Evolutionary conservation across 1,140 invertebrate genomes (phyloP).

Genomic region (Liolophura sinensis): DNA sequence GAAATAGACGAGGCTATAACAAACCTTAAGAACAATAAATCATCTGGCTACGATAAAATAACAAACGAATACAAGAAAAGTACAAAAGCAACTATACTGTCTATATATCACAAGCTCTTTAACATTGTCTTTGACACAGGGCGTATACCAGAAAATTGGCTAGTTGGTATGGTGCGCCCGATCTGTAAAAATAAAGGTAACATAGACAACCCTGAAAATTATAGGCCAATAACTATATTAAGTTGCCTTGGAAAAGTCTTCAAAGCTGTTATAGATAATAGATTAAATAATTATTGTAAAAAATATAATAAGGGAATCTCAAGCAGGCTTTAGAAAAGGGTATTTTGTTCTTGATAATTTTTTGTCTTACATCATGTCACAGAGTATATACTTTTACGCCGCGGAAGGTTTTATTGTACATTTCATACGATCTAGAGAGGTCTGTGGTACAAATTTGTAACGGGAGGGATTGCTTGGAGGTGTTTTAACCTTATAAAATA

Average conservation of each 20-base stretch:
- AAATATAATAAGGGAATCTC: constrained; percentile 7
- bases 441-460: too few species aligned
- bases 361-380: constrained; percentile 16
- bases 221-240: constrained; percentile 14
- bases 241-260: constrained; percentile 20
- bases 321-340: constrained; percentile 13
- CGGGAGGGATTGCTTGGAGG: too few species aligned
- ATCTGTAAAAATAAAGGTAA: constrained; percentile 25
- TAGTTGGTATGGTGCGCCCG: constrained; percentile 12
- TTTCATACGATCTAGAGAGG: too few species aligned
- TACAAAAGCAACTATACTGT: constrained; percentile 11
- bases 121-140: constrained; percentile 19
- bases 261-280: constrained; percentile 8
- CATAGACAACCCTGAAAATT: constrained; percentile 7
- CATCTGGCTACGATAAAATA: too few species aligned
- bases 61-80: too few species aligned
- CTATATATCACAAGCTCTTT: constrained; percentile 8
- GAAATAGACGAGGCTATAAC: too few species aligned
- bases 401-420: too few species aligned
- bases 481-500: too few species aligned
- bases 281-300: constrained; percentile 11
- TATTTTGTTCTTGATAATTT: constrained; percentile 13
- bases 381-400: too few species aligned
- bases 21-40: too few species aligned
- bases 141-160: constrained; percentile 13